Evolutionary conservation across 1,140 invertebrate species (phyloP).

Genomic region (Mesaphorura yosii): DNA sequence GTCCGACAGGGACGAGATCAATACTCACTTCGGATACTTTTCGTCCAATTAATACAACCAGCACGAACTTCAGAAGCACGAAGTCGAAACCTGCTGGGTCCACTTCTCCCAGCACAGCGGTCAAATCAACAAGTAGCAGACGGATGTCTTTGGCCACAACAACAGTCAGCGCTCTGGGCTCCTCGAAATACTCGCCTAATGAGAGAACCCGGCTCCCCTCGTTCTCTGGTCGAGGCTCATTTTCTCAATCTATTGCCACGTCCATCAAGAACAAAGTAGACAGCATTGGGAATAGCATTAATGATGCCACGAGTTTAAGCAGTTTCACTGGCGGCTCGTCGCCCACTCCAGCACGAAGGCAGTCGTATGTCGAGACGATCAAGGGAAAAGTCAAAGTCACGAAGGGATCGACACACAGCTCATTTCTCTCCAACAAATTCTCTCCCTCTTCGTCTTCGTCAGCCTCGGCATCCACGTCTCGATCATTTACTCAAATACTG

Average conservation of each 20-base stretch:
- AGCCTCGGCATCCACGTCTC: background rate
- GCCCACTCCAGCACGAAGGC: background rate
- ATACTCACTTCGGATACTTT: background rate
- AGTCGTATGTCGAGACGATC: background rate
- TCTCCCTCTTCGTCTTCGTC: too few species aligned
- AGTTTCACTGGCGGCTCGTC: background rate
- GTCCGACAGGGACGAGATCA: background rate
- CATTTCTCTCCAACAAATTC: background rate
- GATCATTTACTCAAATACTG: too few species aligned
- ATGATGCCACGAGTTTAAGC: too few species aligned
- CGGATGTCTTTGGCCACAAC: slow-evolving; percentile 18
- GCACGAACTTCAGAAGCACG: background rate
- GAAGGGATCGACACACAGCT: background rate
- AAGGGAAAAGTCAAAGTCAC: background rate
- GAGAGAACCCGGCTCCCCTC: background rate
- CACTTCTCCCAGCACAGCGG: too few species aligned
- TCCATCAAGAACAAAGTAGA: background rate
- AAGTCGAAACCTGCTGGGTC: too few species aligned
- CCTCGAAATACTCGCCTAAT: too few species aligned
- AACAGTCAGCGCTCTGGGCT: background rate
- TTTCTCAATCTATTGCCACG: background rate
- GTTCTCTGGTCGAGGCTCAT: background rate
- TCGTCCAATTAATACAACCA: slow-evolving; percentile 7
- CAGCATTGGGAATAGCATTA: too few species aligned
- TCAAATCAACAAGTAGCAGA: slow-evolving; percentile 20